Conservation (phyloP, 2,797 vertebrate genomes). For the Scolopax rusticola region DNA sequence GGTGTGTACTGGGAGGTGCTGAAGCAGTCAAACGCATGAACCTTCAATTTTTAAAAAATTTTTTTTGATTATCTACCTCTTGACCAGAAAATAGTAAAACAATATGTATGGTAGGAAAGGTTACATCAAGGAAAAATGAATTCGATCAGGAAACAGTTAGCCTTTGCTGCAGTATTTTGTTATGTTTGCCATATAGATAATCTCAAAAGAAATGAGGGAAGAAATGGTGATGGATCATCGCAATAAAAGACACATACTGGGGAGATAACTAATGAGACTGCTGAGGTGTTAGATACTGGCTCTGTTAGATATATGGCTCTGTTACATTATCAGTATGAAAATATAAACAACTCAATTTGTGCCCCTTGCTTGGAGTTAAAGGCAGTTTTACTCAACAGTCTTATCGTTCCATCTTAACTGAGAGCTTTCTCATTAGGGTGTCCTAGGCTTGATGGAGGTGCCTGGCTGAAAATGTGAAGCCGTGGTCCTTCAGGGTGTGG, state of each 20-base stretch:
- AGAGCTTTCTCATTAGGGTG: neutral
- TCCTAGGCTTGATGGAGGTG: neutral
- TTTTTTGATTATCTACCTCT: neutral
- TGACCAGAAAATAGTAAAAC: neutral
- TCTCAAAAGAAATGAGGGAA: neutral
- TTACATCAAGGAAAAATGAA: neutral
- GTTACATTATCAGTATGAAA: neutral
- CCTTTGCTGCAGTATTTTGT: neutral
- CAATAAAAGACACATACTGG: neutral
- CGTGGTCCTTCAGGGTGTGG: neutral
- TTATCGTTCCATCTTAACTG: neutral
- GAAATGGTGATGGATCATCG: neutral
- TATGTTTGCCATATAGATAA: neutral
- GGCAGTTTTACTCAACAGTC: neutral
- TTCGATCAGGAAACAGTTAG: neutral
- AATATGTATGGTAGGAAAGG: neutral
- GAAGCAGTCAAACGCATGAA: neutral
- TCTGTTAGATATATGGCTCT: no score
- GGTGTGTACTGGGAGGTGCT: neutral
- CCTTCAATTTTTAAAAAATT: neutral
- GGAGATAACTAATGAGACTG: neutral
- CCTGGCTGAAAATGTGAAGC: neutral
- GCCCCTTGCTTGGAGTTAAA: neutral
- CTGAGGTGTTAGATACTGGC: neutral
- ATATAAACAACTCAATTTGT: neutral